Percentiles rank a stretch among this genome's conserved stretches.
phyloP scores from a whole-genome alignment of 2,888 invertebrate genomes.

The Sarcophaga variegata region DNA sequence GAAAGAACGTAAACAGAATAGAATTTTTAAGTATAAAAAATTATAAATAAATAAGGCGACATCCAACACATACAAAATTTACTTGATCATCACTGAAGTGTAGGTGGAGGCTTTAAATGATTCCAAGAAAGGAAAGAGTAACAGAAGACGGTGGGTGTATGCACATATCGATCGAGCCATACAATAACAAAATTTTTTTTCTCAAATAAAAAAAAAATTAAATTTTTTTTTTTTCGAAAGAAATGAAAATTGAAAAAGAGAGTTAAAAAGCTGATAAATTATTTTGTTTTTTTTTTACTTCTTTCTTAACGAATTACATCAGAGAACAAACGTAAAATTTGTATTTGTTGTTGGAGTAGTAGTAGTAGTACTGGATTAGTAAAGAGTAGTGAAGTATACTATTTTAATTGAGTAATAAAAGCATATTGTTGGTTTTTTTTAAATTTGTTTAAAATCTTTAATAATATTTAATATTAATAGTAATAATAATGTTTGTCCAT shows the following conservation, averaged over 20 bases:
- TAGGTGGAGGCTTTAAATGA: background rate
- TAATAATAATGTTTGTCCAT: constrained; percentile 47
- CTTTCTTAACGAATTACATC: constrained; percentile 39
- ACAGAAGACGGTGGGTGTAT: constrained; percentile 27
- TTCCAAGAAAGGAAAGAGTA: background rate
- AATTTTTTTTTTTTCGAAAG: too few species aligned
- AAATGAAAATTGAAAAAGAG: too few species aligned
- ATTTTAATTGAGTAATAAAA: constrained; percentile 67
- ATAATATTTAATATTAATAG: constrained; percentile 61
- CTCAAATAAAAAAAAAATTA: too few species aligned
- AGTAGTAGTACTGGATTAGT: constrained; percentile 3
- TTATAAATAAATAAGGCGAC: constrained; percentile 46
- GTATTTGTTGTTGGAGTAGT: constrained; percentile 17
- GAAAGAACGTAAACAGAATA: background rate
- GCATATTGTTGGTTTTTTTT: constrained; percentile 70
- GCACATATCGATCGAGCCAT: constrained; percentile 26
- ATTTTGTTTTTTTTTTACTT: too few species aligned
- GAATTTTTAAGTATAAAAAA: background rate
- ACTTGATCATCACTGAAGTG: background rate
- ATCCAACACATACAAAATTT: constrained; percentile 45
- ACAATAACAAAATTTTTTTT: background rate
- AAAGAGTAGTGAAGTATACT: constrained; percentile 34
- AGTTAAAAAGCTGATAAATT: too few species aligned
- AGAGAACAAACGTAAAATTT: constrained; percentile 51
- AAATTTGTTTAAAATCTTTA: constrained; percentile 69